Percentiles rank a stretch among this genome's conserved stretches.
Conservation (phyloP, 2,113 vertebrate species). For the Centrocercus urophasianus region DNA sequence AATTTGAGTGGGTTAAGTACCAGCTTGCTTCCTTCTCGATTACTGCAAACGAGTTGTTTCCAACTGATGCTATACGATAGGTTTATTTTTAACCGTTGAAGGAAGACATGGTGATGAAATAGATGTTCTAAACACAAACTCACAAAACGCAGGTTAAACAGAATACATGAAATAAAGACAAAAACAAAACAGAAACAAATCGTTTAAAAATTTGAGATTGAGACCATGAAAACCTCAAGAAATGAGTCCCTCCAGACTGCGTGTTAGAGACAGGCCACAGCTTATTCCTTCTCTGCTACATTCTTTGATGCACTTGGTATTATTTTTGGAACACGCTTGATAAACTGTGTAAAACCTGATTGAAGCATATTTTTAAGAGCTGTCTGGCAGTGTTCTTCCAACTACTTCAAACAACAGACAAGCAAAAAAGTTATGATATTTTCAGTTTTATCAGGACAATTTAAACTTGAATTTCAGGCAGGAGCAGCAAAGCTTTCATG, state of each 20-base stretch:
- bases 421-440: background rate
- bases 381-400: background rate
- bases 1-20: background rate
- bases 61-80: background rate
- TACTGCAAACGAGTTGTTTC: background rate
- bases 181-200: background rate
- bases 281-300: background rate
- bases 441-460: background rate
- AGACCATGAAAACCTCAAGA: background rate
- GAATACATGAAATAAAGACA: background rate
- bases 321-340: background rate
- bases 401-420: background rate
- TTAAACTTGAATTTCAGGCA: background rate
- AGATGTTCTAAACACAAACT: background rate
- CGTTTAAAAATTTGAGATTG: background rate
- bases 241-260: background rate
- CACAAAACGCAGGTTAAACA: background rate
- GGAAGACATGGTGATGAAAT: conserved; percentile 9
- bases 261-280: background rate
- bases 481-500: background rate
- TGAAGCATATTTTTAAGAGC: background rate
- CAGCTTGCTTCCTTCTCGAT: background rate
- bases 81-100: conserved; percentile 23
- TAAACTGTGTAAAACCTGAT: background rate
- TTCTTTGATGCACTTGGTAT: background rate